phyloP scores from a whole-genome alignment of 1,140 invertebrate species.

The Stenopsyche tienmushanensis region DNA sequence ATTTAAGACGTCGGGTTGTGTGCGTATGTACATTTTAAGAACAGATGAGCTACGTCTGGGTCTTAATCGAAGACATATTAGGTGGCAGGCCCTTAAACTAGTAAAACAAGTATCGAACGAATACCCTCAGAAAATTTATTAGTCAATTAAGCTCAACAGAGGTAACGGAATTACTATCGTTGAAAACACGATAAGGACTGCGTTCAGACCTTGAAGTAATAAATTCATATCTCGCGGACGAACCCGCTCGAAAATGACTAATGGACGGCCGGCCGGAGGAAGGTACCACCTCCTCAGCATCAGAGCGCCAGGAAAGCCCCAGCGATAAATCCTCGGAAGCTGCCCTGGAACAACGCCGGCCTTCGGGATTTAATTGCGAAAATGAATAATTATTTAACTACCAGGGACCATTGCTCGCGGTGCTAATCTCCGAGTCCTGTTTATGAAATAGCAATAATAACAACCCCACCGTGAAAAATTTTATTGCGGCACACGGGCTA shows the following conservation, averaged over 20 bases:
- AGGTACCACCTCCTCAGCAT: neutral
- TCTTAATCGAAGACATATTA: too few relatives aligned
- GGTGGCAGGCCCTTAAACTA: too few relatives aligned
- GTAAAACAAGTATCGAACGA: too few relatives aligned
- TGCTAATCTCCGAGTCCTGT: neutral
- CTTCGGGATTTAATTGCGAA: neutral
- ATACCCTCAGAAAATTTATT: too few relatives aligned
- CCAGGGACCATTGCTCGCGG: neutral
- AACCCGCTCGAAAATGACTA: conserved; percentile 14
- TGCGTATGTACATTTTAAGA: too few relatives aligned
- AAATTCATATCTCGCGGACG: conserved; percentile 15
- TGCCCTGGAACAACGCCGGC: neutral
- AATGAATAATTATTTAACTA: conserved; percentile 2
- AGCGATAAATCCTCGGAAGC: neutral
- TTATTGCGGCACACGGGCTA: neutral
- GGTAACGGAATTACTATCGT: neutral
- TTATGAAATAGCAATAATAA: neutral
- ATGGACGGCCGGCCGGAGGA: neutral
- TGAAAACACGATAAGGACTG: neutral
- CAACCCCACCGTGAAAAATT: neutral
- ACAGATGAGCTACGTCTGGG: too few relatives aligned
- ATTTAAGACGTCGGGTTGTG: too few relatives aligned
- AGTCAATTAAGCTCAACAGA: too few relatives aligned
- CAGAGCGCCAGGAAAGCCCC: neutral
- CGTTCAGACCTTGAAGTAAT: neutral